Evolutionary conservation across 1,140 invertebrate species (phyloP), one percentile per base, ranked within the genome.

Genomic region (Hydropsyche tenuis): DNA sequence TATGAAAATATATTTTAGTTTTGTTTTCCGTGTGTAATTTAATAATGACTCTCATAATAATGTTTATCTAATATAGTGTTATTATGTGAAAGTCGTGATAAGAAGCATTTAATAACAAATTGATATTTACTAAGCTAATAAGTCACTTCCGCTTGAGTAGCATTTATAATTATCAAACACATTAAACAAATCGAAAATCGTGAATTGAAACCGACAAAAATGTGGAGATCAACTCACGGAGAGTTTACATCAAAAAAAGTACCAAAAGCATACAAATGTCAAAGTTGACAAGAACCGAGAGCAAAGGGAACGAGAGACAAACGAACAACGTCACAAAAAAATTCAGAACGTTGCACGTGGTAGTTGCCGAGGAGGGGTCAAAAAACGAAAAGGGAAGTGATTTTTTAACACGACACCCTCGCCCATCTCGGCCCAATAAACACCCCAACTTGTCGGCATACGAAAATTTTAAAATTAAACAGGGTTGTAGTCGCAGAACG

Each of bases 401-500:
- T 77, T 77, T 77, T 77, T 75, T 77, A 77, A 77, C 76, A 74
- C 68, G 37, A 37, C 69, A 12, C 72, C 72, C 46, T 69, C 63
- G 45, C 69, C 60, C 43, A 66, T 72, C 75, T 72, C 23, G 70
- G 53, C 64, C 69, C 76, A 74, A 77, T 77, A 75, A 74, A 75
- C 76, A 77, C 76, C 76, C 76, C 68, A 73, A 77, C 76, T 77
- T 77, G 76, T 74, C 76, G 20, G 62, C 68, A 74, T 68, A 76
- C 69, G 70, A 73, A 73, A 70, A 56, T 22, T 70, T 42, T 70
- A 22, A 70, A 70, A 70, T 25, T n/a, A 4, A 14, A 37, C 48
- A 70, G 48, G 46, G 68, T 37, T 37, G 68, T 70, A 70, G 43
- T 70, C 37, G 18, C 18, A 48, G 18, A 46, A 22, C 30, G 3